Conservation (phyloP, 2,113 vertebrate genomes). For the Polyodon spathula region DNA sequence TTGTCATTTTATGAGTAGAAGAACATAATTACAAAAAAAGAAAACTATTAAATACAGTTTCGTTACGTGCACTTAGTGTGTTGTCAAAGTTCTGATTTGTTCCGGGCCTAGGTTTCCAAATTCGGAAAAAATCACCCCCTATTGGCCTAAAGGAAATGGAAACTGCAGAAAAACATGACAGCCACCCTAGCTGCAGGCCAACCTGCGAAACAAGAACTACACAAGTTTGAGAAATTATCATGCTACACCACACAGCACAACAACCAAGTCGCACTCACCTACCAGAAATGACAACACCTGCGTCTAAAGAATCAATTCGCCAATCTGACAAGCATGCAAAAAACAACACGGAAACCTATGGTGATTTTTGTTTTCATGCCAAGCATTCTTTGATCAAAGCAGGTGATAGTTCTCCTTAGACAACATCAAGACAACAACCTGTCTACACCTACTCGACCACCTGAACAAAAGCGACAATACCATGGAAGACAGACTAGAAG, state of each 20-base stretch:
- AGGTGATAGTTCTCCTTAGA: not conserved
- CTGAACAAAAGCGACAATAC: too few species aligned
- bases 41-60: too few species aligned
- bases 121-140: not conserved
- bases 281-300: not conserved
- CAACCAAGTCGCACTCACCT: not conserved
- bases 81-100: too few species aligned
- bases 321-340: not conserved
- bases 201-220: not conserved
- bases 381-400: not conserved
- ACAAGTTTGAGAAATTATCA: too few species aligned
- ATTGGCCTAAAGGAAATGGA: not conserved
- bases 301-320: not conserved
- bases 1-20: too few species aligned
- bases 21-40: too few species aligned
- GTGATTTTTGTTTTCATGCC: not conserved
- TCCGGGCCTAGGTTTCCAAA: too few species aligned
- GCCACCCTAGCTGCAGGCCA: not conserved
- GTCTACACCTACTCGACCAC: too few species aligned
- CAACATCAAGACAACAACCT: not conserved
- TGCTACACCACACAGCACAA: too few species aligned
- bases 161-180: not conserved
- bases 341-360: not conserved
- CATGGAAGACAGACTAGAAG: too few species aligned
- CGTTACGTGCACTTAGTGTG: too few species aligned